Evolutionary conservation across 2,797 vertebrate species (phyloP).

Genomic region (Phylloscopus collybita): DNA sequence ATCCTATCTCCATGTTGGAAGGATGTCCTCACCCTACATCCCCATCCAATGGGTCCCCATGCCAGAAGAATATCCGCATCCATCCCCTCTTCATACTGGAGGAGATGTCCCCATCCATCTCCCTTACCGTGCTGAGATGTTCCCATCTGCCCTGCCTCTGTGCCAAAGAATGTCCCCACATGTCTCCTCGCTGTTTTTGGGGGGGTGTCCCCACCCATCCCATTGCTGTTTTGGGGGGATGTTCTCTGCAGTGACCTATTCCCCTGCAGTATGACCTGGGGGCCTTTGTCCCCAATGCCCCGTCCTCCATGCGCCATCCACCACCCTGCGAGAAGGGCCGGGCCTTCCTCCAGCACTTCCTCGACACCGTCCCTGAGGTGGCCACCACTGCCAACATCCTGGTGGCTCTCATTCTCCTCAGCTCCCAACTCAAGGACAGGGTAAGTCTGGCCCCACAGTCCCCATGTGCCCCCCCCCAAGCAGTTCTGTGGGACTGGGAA

Average conservation of each 20-base stretch:
- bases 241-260: not conserved
- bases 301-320: conserved; percentile 85
- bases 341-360: conserved; percentile 82
- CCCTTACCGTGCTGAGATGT: not conserved
- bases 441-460: conserved; percentile 67
- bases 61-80: not conserved
- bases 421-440: conserved; percentile 82
- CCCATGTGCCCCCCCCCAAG: not conserved
- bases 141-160: not conserved
- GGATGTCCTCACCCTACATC: not conserved
- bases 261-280: conserved; percentile 84
- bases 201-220: not conserved
- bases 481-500: not conserved
- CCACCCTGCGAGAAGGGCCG: conserved; percentile 81
- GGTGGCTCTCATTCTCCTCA: conserved; percentile 86
- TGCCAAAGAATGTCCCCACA: not conserved
- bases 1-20: not conserved
- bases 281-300: conserved; percentile 85
- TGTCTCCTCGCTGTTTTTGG: not conserved
- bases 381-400: conserved; percentile 82
- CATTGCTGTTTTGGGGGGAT: not conserved
- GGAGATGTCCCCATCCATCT: not conserved
- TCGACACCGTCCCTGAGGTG: conserved; percentile 83
- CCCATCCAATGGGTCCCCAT: not conserved
- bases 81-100: not conserved